phyloP scores from a whole-genome alignment of 1,140 invertebrate species.

The Lasaia peninsularis region DNA sequence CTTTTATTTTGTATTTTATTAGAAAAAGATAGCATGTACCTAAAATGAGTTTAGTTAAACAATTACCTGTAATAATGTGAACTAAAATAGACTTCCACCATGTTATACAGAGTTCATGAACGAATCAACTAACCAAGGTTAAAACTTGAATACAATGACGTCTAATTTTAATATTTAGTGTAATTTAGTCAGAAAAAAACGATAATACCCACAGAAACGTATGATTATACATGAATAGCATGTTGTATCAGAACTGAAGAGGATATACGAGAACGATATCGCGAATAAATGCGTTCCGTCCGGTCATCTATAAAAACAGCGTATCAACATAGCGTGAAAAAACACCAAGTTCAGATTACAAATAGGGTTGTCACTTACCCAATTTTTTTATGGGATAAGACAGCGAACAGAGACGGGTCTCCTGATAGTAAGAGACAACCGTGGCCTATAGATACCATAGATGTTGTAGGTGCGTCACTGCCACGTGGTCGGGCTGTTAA shows the following conservation, averaged over 20 bases:
- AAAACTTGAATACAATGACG: neutral
- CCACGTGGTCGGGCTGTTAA: too few species aligned
- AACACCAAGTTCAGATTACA: neutral
- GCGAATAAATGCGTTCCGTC: conserved; percentile 14
- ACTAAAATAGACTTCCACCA: too few species aligned
- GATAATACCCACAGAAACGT: neutral
- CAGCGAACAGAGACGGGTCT: too few species aligned
- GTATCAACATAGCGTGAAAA: neutral
- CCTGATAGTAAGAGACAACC: too few species aligned
- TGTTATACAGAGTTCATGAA: neutral
- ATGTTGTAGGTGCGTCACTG: too few species aligned
- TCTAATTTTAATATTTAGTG: neutral
- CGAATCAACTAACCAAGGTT: neutral
- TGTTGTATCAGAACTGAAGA: neutral
- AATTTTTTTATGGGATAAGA: too few species aligned
- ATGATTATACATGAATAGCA: neutral
- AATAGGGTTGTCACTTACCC: neutral
- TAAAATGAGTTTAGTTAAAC: too few species aligned
- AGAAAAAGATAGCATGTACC: too few species aligned
- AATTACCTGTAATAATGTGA: too few species aligned
- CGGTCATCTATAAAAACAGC: conserved; percentile 19
- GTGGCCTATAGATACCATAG: too few species aligned
- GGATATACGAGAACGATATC: conserved; percentile 17
- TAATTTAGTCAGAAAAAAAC: neutral
- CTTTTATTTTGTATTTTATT: too few species aligned